phyloP scores from a whole-genome alignment of 2,888 invertebrate genomes.

The Tipula unca region DNA sequence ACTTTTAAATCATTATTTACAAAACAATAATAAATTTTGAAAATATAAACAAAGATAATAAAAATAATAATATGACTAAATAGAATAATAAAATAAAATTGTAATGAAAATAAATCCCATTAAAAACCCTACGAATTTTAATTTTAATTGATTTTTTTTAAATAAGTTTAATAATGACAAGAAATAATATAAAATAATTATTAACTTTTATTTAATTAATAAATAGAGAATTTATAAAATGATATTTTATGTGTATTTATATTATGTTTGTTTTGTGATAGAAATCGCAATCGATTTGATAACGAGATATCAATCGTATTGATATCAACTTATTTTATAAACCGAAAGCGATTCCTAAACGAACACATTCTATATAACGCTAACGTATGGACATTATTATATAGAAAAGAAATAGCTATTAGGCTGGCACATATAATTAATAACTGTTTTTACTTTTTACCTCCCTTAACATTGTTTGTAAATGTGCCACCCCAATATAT shows the following conservation, averaged over 20 bases:
- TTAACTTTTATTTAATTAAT: background rate
- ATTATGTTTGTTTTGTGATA: background rate
- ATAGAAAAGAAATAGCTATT: background rate
- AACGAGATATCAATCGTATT: background rate
- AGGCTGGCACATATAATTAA: background rate
- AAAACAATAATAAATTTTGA: background rate
- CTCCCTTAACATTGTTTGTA: background rate
- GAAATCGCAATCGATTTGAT: background rate
- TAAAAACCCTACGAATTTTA: background rate
- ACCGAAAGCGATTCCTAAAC: background rate
- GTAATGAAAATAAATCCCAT: background rate
- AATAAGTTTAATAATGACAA: background rate
- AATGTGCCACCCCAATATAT: background rate
- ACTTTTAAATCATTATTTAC: background rate
- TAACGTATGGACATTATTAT: background rate
- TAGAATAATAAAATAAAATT: background rate
- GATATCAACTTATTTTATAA: background rate
- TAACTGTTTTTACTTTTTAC: background rate
- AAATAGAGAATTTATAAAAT: background rate
- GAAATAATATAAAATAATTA: background rate
- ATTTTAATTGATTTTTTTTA: background rate
- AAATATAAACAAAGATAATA: background rate
- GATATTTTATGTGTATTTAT: background rate
- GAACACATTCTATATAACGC: background rate
- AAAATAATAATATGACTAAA: background rate